A percentile compares a stretch with the other conserved stretches of the same genome.
These are phyloP conservation scores for Chloropsis hardwickii DNA, from an alignment of 2,113 vertebrate genomes.

Conservation along the genomic window DNA sequence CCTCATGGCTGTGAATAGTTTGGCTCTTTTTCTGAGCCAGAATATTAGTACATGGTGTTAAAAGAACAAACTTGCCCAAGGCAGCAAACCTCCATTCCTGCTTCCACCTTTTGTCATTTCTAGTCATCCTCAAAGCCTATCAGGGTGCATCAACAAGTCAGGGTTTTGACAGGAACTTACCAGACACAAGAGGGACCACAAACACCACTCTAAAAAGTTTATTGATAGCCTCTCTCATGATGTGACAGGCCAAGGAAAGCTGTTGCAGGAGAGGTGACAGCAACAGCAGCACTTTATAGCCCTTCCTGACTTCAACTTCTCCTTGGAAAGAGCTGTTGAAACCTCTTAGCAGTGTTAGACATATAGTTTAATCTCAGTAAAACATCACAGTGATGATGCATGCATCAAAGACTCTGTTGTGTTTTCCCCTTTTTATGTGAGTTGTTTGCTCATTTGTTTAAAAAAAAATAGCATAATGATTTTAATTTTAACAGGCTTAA, in stretches of 20 bases:
- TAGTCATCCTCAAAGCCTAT: conserved; percentile 38
- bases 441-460: conserved; percentile 59
- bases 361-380: conserved; percentile 44
- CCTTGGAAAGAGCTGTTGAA: conserved; percentile 42
- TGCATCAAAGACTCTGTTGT: conserved; percentile 49
- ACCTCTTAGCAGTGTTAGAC: not conserved
- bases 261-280: conserved; percentile 39
- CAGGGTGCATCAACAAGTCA: conserved; percentile 30
- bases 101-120: conserved; percentile 42
- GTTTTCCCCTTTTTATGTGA: conserved; percentile 45
- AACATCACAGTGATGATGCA: conserved; percentile 38
- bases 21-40: not conserved
- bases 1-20: not conserved
- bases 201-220: conserved; percentile 32
- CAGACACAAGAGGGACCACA: conserved; percentile 19
- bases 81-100: conserved; percentile 3
- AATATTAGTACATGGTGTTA: conserved; percentile 19
- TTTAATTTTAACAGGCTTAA: conserved; percentile 64
- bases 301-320: conserved; percentile 26
- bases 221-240: conserved; percentile 51
- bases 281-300: conserved; percentile 20
- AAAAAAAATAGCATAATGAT: conserved; percentile 58
- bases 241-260: conserved; percentile 45
- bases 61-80: conserved; percentile 58
- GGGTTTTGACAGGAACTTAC: conserved; percentile 47